Percentiles rank a stretch among this genome's conserved stretches.
Evolutionary conservation across 2,113 vertebrate genomes (phyloP).

Genomic region (Nothoprocta perdicaria): DNA sequence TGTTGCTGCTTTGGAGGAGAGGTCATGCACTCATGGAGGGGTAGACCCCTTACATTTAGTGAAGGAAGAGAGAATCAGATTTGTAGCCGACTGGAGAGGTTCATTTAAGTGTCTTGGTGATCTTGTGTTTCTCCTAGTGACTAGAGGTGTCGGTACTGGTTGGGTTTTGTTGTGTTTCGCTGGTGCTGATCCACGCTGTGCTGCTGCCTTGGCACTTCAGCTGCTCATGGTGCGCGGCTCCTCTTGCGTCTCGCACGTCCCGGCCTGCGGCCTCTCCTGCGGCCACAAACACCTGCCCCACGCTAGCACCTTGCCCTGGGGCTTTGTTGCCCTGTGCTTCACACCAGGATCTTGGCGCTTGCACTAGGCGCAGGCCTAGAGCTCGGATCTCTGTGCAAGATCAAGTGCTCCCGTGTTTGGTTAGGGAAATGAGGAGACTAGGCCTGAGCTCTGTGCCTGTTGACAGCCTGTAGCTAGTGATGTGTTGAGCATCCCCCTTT

Average conservation of each 20-base stretch:
- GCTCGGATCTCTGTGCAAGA: neutral
- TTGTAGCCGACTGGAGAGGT: neutral
- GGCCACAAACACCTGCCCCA: neutral
- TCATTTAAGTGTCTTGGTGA: neutral
- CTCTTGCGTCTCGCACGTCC: neutral
- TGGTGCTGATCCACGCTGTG: neutral
- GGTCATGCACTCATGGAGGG: neutral
- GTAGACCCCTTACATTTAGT: neutral
- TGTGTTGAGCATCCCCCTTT: neutral
- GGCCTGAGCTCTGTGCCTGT: neutral
- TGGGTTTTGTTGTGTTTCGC: neutral
- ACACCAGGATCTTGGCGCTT: neutral
- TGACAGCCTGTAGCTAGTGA: neutral
- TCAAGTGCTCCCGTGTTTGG: neutral
- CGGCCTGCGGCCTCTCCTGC: conserved; percentile 4
- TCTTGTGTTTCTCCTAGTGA: neutral
- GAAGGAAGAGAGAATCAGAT: neutral
- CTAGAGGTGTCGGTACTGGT: neutral
- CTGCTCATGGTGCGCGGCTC: neutral
- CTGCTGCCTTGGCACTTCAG: neutral
- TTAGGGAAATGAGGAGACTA: neutral
- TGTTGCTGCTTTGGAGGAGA: neutral
- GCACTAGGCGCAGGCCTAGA: neutral
- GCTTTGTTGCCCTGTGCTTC: conserved; percentile 36
- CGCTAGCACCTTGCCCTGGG: neutral